Conservation (phyloP, 1,140 invertebrate species). For the Drosophila hydei region DNA sequence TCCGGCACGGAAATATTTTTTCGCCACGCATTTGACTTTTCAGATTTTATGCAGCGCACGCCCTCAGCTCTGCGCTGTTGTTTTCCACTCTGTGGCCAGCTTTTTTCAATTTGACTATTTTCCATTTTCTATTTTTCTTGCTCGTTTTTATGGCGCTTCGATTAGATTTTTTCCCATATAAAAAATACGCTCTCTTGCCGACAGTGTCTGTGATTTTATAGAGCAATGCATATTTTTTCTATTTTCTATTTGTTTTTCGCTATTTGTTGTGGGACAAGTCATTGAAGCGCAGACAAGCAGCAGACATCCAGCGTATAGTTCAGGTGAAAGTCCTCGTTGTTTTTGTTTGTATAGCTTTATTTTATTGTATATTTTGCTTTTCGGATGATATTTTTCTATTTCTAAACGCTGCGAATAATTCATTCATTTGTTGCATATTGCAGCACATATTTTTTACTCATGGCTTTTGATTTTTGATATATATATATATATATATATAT, state of each 20-base stretch:
- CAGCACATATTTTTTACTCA: constrained; percentile 24
- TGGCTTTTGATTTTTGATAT: constrained; percentile 41
- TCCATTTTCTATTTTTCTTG: constrained; percentile 44
- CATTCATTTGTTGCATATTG: constrained; percentile 63
- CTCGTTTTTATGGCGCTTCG: constrained; percentile 65
- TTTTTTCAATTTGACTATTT: constrained; percentile 36
- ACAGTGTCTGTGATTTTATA: constrained; percentile 46
- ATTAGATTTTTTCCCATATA: constrained; percentile 74
- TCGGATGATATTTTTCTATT: constrained; percentile 41
- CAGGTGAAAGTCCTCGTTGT: constrained; percentile 73
- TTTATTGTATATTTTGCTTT: constrained; percentile 13
- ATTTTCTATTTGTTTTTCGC: constrained; percentile 44
- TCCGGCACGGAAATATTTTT: constrained; percentile 65
- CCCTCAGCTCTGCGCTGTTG: not conserved
- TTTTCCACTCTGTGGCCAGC: constrained; percentile 7
- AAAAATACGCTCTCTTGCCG: constrained; percentile 34
- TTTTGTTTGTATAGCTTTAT: constrained; percentile 58
- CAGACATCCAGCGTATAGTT: constrained; percentile 71
- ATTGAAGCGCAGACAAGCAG: constrained; percentile 72
- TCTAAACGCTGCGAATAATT: constrained; percentile 75
- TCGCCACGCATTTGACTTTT: constrained; percentile 65
- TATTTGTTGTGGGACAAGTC: constrained; percentile 43
- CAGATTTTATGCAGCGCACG: constrained; percentile 29
- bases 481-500: not conserved
- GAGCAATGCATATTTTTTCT: constrained; percentile 26